Evolutionary conservation across 2,797 vertebrate species (phyloP).

Genomic region (Bryconaethiops microstoma): DNA sequence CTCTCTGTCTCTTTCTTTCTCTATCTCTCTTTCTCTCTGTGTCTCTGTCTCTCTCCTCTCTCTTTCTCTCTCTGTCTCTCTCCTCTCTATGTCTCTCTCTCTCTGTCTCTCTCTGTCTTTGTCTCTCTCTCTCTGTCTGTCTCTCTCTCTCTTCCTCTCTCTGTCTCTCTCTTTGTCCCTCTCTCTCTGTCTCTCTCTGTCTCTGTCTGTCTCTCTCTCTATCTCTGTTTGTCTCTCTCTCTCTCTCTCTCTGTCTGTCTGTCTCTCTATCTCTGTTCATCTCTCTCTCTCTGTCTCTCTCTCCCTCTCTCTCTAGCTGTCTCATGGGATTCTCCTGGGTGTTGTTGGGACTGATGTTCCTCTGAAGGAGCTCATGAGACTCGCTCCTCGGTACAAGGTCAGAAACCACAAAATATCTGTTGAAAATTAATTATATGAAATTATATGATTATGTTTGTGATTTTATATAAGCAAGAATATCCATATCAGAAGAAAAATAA

Average conservation of each 20-base stretch:
- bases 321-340: conserved; percentile 93
- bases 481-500: too few relatives aligned
- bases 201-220: too few relatives aligned
- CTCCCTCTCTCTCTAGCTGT: conserved; percentile 74
- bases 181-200: conserved; percentile 24
- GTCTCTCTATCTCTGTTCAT: too few relatives aligned
- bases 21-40: conserved; percentile 26
- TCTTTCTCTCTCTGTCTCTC: conserved; percentile 77
- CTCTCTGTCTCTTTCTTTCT: conserved; percentile 28
- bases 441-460: too few relatives aligned
- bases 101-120: too few relatives aligned
- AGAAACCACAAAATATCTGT: not conserved
- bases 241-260: too few relatives aligned
- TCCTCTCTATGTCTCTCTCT: too few relatives aligned
- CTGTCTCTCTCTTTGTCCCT: conserved; percentile 28
- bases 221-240: too few relatives aligned
- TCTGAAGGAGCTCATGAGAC: conserved; percentile 89
- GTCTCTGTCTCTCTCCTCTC: conserved; percentile 67
- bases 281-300: conserved; percentile 32
- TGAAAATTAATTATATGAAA: too few relatives aligned
- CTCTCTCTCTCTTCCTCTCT: conserved; percentile 79
- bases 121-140: conserved; percentile 18
- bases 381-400: conserved; percentile 93
- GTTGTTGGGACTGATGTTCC: conserved; percentile 95
- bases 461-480: too few relatives aligned